Conservation (phyloP, 2,113 vertebrate genomes). For the Tychaedon coryphoeus region DNA sequence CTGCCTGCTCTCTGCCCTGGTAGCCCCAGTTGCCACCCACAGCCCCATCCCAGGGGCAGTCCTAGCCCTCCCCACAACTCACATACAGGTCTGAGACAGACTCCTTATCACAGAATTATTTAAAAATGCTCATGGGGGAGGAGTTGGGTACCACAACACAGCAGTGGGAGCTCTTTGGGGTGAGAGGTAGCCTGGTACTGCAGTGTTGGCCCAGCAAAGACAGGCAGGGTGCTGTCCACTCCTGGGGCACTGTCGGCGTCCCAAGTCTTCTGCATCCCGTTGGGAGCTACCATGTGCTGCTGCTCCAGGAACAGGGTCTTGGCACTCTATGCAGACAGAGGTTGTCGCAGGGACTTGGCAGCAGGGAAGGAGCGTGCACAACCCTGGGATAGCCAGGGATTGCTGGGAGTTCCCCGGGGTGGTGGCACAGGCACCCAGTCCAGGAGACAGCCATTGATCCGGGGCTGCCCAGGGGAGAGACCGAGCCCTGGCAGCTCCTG, state of each 20-base stretch:
- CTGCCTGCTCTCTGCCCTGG: neutral
- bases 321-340: neutral
- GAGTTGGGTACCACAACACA: neutral
- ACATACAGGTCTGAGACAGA: neutral
- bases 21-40: neutral
- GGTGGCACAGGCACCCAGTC: neutral
- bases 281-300: neutral
- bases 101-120: neutral
- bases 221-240: neutral
- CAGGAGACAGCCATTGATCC: neutral
- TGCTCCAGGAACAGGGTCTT: neutral
- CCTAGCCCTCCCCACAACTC: neutral
- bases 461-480: neutral
- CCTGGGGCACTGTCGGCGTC: neutral
- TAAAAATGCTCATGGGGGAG: neutral
- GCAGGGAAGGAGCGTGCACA: neutral
- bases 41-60: neutral
- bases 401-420: neutral
- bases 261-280: neutral
- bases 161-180: neutral
- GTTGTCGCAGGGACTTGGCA: neutral
- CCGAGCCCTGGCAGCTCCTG: accelerated
- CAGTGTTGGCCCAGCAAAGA: neutral
- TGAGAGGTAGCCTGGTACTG: neutral
- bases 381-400: neutral